These are phyloP conservation scores for Argynnis bischoffii DNA, from an alignment of 2,888 invertebrate species.

Conservation along the genomic window DNA sequence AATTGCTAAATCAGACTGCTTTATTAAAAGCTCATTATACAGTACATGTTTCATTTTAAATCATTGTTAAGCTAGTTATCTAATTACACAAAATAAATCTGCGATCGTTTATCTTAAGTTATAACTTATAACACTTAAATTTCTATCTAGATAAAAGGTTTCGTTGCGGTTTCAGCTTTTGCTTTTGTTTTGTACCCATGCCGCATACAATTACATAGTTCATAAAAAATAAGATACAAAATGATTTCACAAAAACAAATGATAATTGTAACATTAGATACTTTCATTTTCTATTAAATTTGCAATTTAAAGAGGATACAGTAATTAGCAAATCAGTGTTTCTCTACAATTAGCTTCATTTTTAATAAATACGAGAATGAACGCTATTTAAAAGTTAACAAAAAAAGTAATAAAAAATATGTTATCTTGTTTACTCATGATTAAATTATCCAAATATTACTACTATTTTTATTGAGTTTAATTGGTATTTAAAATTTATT, in stretches of 20 bases:
- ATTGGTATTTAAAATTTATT: no score
- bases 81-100: constrained; percentile 3
- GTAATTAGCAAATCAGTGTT: constrained; percentile 14
- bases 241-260: constrained; percentile 48
- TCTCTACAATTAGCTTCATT: constrained; percentile 7
- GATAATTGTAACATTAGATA: constrained; percentile 61
- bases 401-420: background rate
- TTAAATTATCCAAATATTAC: no score
- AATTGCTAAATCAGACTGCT: background rate
- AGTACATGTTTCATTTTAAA: constrained; percentile 11
- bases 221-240: constrained; percentile 12
- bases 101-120: constrained; percentile 1
- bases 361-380: constrained; percentile 1
- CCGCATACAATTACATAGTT: background rate
- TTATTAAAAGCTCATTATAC: constrained; percentile 18
- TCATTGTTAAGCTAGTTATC: background rate
- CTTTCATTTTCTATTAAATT: constrained; percentile 69
- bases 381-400: background rate
- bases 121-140: background rate
- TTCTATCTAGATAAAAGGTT: no score
- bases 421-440: no score
- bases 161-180: no score
- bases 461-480: no score
- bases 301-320: constrained; percentile 46
- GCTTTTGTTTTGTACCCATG: no score